Percentiles rank a stretch among this genome's conserved stretches.
Evolutionary conservation across 2,888 invertebrate species (phyloP).

Genomic region (Acanthosoma haemorrhoidale): DNA sequence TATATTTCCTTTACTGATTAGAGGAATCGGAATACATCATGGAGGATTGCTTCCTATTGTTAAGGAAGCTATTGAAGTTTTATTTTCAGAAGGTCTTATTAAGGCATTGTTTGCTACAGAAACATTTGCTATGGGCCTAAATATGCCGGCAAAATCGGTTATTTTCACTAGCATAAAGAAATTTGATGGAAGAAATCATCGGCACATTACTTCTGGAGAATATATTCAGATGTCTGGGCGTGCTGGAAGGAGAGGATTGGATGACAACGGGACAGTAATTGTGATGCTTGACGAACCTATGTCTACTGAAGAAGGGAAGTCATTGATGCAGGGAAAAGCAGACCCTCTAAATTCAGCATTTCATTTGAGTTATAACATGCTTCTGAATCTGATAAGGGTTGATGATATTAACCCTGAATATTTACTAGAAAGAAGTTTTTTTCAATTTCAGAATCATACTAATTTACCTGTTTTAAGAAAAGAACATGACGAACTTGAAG

Average conservation of each 20-base stretch:
- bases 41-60: constrained; percentile 89
- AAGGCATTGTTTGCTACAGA: constrained; percentile 99
- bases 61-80: constrained; percentile 97
- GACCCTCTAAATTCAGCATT: constrained; percentile 99
- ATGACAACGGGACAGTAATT: constrained; percentile 95
- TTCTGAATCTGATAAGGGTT: constrained; percentile 87
- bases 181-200: constrained; percentile 92
- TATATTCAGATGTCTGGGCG: constrained; percentile 99
- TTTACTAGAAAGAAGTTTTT: constrained; percentile 97
- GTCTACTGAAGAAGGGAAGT: constrained; percentile 62
- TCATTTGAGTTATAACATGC: constrained; percentile 99
- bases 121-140: constrained; percentile 99
- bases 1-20: constrained; percentile 81
- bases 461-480: constrained; percentile 80
- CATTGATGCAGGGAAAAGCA: constrained; percentile 80
- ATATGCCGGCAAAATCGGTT: constrained; percentile 99
- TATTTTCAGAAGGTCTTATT: constrained; percentile 95
- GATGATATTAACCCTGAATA: constrained; percentile 99
- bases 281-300: constrained; percentile 97
- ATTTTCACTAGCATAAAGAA: constrained; percentile 92
- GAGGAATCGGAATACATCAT: constrained; percentile 99
- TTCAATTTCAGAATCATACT: constrained; percentile 97
- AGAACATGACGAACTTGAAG: constrained; percentile 54
- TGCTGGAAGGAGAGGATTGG: constrained; percentile 93
- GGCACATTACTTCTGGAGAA: constrained; percentile 89